These are phyloP conservation scores for Yponomeuta malinellus DNA, from an alignment of 2,888 invertebrate genomes.

Conservation along the genomic window DNA sequence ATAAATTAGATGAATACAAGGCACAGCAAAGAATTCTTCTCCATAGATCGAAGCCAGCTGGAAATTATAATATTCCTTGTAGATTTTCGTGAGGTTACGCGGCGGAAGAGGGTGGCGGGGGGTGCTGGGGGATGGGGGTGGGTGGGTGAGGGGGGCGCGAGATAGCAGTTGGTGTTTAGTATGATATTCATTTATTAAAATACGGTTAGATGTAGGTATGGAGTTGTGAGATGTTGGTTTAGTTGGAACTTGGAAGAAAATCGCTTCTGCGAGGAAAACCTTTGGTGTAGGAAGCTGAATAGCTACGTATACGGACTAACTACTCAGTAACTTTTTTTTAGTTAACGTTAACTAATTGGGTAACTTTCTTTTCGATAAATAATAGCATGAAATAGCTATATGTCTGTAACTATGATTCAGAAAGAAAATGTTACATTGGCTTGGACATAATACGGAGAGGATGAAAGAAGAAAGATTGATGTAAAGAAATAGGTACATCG, in stretches of 20 bases:
- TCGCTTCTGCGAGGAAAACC: background rate
- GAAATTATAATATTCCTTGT: constrained; percentile 68
- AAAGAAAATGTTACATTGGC: no score
- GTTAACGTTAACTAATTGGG: background rate
- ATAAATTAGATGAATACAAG: background rate
- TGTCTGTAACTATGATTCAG: no score
- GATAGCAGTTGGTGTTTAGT: constrained; percentile 26
- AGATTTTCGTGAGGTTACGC: constrained; percentile 48
- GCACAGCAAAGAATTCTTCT: constrained; percentile 27
- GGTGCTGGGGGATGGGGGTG: constrained; percentile 18
- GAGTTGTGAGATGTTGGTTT: no score
- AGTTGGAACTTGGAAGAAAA: background rate
- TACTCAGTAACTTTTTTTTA: no score
- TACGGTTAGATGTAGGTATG: background rate
- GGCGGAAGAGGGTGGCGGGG: constrained; percentile 27
- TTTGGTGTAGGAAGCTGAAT: no score
- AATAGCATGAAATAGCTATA: no score
- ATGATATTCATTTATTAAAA: constrained; percentile 9
- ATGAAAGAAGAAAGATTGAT: no score
- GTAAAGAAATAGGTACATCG: no score
- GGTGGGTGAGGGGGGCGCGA: constrained; percentile 32
- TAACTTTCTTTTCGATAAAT: background rate
- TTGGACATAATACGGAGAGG: no score
- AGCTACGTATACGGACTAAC: no score
- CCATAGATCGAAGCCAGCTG: constrained; percentile 33